Evolutionary conservation across 1,140 invertebrate species (phyloP).

Genomic region (Hypsibius dujardini): DNA sequence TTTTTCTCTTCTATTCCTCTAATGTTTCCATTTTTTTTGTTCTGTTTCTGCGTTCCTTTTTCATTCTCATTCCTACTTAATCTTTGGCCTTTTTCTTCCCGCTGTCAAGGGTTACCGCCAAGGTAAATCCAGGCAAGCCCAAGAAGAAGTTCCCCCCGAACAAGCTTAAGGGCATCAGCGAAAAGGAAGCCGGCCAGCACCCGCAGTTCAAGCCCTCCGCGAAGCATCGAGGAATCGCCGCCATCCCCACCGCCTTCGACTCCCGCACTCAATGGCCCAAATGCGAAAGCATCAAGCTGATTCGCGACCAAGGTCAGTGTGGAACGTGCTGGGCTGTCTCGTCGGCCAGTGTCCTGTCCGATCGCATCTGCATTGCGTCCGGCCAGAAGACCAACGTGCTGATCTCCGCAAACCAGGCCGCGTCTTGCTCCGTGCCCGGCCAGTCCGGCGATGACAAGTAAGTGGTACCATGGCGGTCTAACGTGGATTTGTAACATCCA

Average conservation of each 20-base stretch:
- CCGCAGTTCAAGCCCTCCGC: background rate
- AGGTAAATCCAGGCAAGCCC: no score
- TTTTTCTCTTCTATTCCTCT: no score
- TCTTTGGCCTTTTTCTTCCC: no score
- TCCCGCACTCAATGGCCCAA: background rate
- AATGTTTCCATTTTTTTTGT: no score
- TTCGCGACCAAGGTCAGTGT: background rate
- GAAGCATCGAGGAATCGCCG: background rate
- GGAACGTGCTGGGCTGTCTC: background rate
- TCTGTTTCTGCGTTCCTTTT: no score
- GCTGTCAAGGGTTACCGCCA: no score
- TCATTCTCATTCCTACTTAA: no score
- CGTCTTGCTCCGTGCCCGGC: background rate
- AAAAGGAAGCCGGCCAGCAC: background rate
- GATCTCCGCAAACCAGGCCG: background rate
- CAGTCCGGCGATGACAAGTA: background rate
- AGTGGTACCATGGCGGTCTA: background rate
- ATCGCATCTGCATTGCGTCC: constrained; percentile 1
- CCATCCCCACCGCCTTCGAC: background rate
- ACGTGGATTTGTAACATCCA: no score
- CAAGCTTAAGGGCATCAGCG: background rate
- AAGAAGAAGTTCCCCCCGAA: background rate
- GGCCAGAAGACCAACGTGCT: background rate
- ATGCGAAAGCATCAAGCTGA: background rate
- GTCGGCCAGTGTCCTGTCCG: background rate